Percentiles rank a stretch among this genome's conserved stretches.
Evolutionary conservation across 2,888 invertebrate species (phyloP).

Genomic region (Nudaria mundana): DNA sequence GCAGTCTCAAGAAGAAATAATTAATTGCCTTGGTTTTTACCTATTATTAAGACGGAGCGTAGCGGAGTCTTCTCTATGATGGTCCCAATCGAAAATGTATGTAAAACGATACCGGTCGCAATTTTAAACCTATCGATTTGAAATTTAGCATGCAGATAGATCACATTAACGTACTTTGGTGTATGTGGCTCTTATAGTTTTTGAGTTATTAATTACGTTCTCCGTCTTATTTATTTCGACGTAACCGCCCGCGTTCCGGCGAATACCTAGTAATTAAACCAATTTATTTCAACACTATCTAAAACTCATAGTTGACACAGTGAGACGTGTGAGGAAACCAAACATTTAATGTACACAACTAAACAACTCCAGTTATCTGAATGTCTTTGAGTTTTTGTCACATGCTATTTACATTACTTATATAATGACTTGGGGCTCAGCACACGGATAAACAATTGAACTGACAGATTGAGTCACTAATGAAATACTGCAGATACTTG

Average conservation of each 20-base stretch:
- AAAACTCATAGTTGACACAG: conserved; percentile 15
- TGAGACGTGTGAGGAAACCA: conserved; percentile 25
- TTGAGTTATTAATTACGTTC: too few relatives aligned
- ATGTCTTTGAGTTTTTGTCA: conserved; percentile 46
- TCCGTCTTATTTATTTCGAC: too few relatives aligned
- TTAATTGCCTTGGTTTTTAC: neutral
- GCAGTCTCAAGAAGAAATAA: neutral
- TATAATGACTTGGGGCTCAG: conserved; percentile 15
- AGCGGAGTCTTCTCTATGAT: too few relatives aligned
- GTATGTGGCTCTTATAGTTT: too few relatives aligned
- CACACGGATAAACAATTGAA: neutral
- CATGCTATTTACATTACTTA: conserved; percentile 44
- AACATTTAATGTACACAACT: conserved; percentile 29
- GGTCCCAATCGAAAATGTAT: too few relatives aligned
- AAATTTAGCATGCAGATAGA: too few relatives aligned
- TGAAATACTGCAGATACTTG: neutral
- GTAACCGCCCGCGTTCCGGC: too few relatives aligned
- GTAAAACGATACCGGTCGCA: too few relatives aligned
- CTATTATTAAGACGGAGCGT: too few relatives aligned
- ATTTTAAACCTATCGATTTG: too few relatives aligned
- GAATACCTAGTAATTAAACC: conserved; percentile 3
- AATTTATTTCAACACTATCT: conserved; percentile 21
- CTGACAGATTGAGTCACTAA: neutral
- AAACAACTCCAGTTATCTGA: conserved; percentile 40
- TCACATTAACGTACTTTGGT: too few relatives aligned